Conservation (phyloP, 2,888 invertebrate genomes). For the Siphonodentalium dalli region DNA sequence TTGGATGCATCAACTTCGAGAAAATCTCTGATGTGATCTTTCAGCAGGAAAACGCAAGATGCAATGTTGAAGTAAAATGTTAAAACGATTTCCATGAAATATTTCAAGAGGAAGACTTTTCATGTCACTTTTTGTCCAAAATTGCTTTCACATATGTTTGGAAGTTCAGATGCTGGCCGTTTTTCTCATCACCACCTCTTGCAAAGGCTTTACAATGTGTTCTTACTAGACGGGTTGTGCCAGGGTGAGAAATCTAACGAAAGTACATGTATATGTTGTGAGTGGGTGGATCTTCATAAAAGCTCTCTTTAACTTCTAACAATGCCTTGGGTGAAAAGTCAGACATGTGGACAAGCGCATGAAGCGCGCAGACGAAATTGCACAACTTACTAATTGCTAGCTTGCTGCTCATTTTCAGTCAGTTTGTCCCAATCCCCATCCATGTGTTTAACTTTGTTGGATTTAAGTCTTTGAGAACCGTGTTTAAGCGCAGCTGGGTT, state of each 20-base stretch:
- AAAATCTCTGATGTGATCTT: conserved; percentile 11
- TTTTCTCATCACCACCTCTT: conserved; percentile 24
- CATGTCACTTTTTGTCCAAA: conserved; percentile 10
- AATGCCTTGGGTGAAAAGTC: background rate
- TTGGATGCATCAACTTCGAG: conserved; percentile 7
- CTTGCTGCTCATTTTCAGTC: conserved; percentile 7
- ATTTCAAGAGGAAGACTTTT: conserved; percentile 9
- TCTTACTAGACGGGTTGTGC: conserved; percentile 7
- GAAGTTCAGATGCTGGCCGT: conserved; percentile 16
- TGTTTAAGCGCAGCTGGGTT: too few relatives aligned
- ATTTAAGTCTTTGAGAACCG: background rate
- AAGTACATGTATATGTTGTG: too few relatives aligned
- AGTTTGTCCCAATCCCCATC: conserved; percentile 6
- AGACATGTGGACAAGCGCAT: conserved; percentile 9
- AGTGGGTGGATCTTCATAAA: conserved; percentile 7
- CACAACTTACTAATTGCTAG: conserved; percentile 6
- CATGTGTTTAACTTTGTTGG: conserved; percentile 2
- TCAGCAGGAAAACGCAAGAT: conserved; percentile 10
- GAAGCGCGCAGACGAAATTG: too few relatives aligned
- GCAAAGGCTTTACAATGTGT: conserved; percentile 16
- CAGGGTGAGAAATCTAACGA: too few relatives aligned
- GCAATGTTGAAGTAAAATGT: conserved; percentile 24
- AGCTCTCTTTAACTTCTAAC: conserved; percentile 4
- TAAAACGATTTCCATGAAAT: conserved; percentile 23
- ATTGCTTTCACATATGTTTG: conserved; percentile 13